Evolutionary conservation across 2,113 vertebrate genomes (phyloP), one percentile per base, ranked within the genome.

Genomic region (Lepus timidus): DNA sequence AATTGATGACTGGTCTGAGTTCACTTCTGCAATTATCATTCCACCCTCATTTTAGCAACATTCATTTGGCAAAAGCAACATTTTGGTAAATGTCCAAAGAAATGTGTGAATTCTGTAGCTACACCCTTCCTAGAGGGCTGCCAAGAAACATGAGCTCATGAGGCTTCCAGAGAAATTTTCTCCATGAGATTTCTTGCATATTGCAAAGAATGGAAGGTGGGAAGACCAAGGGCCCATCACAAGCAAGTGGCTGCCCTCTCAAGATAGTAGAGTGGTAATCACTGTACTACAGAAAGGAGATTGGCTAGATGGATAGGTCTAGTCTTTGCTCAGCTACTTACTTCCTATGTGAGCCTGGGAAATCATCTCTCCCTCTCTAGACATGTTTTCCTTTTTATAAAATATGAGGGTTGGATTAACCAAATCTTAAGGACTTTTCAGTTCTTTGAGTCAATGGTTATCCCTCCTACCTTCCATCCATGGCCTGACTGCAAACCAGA

Each of bases 61-160:
- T 93, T 93, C 62, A 78, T 88, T 95, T 92, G 78, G 90, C 65
- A 73, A 96, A 96, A 96, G 92, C 44, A 92, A 88, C 52, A 36
- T 85, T 96, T 70, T 79, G 64, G 79, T 67, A 61, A 65, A 33
- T 70, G 65, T 33, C 86, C 78, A 93, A 90, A 93, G 78, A 95
- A 85, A 95, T 49, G 44, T 78, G 44, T 88, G 82, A 85, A 73
- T 88, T 91, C 49, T 82, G 4, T 58, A 76, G 67, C 62, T 49
- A n/a, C 2, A 4, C 31, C 20, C 25, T 94, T 62, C n/a, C 81
- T 92, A 36, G 29, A 9, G 27, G 78, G 20, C 33, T 65, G 9
- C 16, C 64, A 39, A 31, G 31, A 73, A 90, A 55, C 23, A 68
- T 29, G n/a, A 55, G 84, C 52, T 51, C 5, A 9, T 49, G 44